Base-by-base conservation (phyloP, 1,140 invertebrate species). In the Euura saliciscinereae region DNA sequence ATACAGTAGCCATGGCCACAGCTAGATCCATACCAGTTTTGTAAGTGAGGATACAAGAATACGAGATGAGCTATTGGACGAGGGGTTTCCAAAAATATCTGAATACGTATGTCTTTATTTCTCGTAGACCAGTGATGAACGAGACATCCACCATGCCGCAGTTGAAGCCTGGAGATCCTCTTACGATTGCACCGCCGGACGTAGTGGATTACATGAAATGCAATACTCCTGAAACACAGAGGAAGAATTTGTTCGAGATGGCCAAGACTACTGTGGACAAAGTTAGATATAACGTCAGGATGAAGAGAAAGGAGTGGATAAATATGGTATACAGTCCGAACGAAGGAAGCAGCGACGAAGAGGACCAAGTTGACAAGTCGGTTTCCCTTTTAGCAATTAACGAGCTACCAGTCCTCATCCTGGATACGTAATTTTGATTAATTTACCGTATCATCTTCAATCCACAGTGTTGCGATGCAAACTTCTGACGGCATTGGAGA, bases 201-300 rank as follows among this genome's bases (percentile, higher is more conserved):
- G 86, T 84, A 59, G 67, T 82, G 10, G 89, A 90, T 79, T 82
- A 89, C 78, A 78, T 90, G 45, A 92, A 93, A 82, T 87, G 90
- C 11, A 90, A 94, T 67, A 93, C 92, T 2, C 93, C 92, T 0
- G 90, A 91, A 65, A 75, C 89, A 67, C 91, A 94, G 69, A 90
- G 91, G 73, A 92, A 91, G 77, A 93, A 93, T 77, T 82, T 94
- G 42, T 86, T 94, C 13, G 88, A 90, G 68, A 80, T 82, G 72
- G 85, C 84, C 0, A 85, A 79, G 75, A 80, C 78, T 7, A 86
- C 82, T 0, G 83, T 87, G 2, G 86, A 80, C 46, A 91, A 90
- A 76, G 88, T 94, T 5, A 93, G 90, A 44, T 87, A 91, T 6
- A 91, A 90, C 75, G 90, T 93, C 1, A 88, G 82, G 76, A 80